Conservation (phyloP, 92 coral and sea anemone genomes). For the Porites divaricata region DNA sequence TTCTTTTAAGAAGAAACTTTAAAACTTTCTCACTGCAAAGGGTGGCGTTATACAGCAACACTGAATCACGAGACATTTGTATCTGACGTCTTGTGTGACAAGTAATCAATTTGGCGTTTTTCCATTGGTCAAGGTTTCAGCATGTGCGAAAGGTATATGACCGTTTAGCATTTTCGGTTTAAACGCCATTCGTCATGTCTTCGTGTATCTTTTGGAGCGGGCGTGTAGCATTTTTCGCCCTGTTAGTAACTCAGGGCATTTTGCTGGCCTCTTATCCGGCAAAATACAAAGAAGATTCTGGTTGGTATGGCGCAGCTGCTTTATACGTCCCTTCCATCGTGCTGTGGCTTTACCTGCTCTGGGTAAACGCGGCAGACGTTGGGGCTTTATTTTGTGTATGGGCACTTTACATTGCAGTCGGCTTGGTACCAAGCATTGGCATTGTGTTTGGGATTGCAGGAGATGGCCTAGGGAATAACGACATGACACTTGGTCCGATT, state of each 20-base stretch:
- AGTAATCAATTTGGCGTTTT: too few relatives aligned
- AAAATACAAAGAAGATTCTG: not conserved
- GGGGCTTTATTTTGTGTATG: not conserved
- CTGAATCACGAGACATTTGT: too few relatives aligned
- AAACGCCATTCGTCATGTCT: too few relatives aligned
- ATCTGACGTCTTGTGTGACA: too few relatives aligned
- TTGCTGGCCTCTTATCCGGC: slow-evolving; percentile 4
- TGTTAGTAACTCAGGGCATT: not conserved
- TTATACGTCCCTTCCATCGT: not conserved
- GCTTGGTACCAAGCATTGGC: not conserved
- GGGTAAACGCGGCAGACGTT: not conserved
- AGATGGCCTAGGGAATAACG: not conserved
- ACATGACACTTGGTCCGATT: not conserved
- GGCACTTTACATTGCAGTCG: not conserved
- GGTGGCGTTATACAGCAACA: too few relatives aligned
- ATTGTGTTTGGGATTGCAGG: not conserved
- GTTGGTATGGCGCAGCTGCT: not conserved
- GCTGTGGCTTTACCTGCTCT: not conserved
- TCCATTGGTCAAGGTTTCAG: too few relatives aligned
- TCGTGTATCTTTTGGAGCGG: not conserved
- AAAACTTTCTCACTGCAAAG: too few relatives aligned
- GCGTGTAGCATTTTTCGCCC: not conserved
- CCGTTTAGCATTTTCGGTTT: too few relatives aligned
- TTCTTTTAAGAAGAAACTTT: too few relatives aligned
- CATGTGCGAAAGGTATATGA: too few relatives aligned